phyloP scores from a whole-genome alignment of 2,888 invertebrate species.

The Lasius fuliginosus region DNA sequence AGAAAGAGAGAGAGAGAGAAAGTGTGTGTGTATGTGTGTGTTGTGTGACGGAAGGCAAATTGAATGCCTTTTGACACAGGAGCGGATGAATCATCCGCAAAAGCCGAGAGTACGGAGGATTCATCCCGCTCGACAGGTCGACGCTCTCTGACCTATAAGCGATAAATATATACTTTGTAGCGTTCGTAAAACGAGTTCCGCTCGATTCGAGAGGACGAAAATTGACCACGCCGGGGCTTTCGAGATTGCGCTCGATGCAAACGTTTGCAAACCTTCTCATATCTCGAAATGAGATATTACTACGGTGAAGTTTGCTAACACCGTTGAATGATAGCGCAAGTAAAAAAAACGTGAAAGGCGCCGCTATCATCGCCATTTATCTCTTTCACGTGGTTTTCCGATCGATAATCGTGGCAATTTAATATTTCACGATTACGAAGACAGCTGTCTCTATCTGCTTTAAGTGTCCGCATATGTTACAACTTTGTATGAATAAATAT shows the following conservation, averaged over 20 bases:
- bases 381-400: background rate
- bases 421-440: background rate
- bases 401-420: background rate
- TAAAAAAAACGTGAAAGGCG: slow-evolving; percentile 13
- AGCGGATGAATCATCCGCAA: slow-evolving; percentile 64
- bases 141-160: slow-evolving; percentile 51
- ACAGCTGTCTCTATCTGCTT: slow-evolving; percentile 1
- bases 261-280: slow-evolving; percentile 1
- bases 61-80: slow-evolving; percentile 52
- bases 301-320: background rate
- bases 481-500: background rate
- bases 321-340: slow-evolving; percentile 17
- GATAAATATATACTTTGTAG: slow-evolving; percentile 52
- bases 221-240: slow-evolving; percentile 38
- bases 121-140: slow-evolving; percentile 57
- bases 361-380: slow-evolving; percentile 15
- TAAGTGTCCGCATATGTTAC: background rate
- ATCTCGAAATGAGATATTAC: slow-evolving; percentile 31
- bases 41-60: slow-evolving; percentile 49
- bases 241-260: slow-evolving; percentile 22
- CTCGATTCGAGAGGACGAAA: slow-evolving; percentile 55
- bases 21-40: too few relatives aligned
- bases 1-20: background rate
- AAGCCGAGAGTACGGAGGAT: slow-evolving; percentile 44
- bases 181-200: slow-evolving; percentile 50